Evolutionary conservation across 2,113 vertebrate genomes (phyloP), one percentile per base, ranked within the genome.

Genomic region (Theristicus caerulescens): DNA sequence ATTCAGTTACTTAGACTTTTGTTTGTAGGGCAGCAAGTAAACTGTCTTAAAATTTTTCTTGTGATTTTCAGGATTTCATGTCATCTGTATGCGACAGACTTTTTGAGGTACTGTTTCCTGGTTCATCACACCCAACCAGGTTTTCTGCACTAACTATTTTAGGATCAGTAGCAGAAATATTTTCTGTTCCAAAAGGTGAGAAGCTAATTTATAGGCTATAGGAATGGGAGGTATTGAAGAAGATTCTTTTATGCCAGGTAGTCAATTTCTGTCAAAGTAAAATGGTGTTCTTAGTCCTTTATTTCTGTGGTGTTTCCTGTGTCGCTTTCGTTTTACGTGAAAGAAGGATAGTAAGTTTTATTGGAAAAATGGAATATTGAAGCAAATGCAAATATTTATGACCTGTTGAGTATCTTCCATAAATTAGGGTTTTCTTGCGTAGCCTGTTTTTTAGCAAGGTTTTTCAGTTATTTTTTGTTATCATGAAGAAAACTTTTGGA

Each of bases 51-150:
- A 10, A 3, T 70, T 51, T 83, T 69, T 88, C 13, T 74, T 81
- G 32, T 54, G 6, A 77, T 57, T 96, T 88, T 64, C 73, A 99
- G 99, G 98, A 97, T 95, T 99, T 99, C 90, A 96, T 99, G 96
- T 95, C 94, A 57, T 99, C 99, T 96, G 47, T 99, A 66, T 99
- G 98, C 95, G 97, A 95, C 94, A 98, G 80, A 70, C 98, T 99
- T 76, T 99, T 99, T 92, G 98, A 98, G 74, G 98, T 98, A 16
- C 88, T 99, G 49, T 98, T 99, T 96, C 98, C 99, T 13, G 99
- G 99, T 70, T 99, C 99, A 36, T 99, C 99, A 9, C 99, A 99
- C 92, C 98, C 99, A 70, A 99, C 98, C 73, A 99, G 98, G 94
- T 98, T 99, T 93, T 98, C 98, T 96, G 98, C 98, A 52, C 98